Conservation (phyloP, 2,888 invertebrate genomes). For the Caenorhabditis afra region DNA sequence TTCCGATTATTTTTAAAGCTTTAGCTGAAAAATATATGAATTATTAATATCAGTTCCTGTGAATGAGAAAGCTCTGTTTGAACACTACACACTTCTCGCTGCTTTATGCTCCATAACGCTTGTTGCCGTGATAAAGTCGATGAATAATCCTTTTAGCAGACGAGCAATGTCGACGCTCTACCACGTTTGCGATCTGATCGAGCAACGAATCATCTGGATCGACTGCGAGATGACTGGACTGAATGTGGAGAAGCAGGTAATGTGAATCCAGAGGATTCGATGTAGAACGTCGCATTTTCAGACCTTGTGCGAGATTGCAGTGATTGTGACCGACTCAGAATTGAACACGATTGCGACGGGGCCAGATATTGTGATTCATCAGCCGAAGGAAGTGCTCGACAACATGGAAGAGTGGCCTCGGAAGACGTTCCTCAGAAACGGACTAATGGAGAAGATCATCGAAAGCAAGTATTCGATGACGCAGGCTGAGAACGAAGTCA, state of each 20-base stretch:
- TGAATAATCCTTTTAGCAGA: conserved; percentile 39
- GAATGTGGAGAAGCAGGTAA: conserved; percentile 80
- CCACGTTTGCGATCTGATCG: conserved; percentile 36
- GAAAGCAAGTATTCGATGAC: conserved; percentile 57
- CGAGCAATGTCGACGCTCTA: conserved; percentile 46
- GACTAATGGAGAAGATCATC: conserved; percentile 86
- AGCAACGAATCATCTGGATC: conserved; percentile 73
- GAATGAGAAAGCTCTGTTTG: no score
- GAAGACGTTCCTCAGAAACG: conserved; percentile 89
- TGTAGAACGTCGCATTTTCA: conserved; percentile 81
- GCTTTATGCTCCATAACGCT: conserved; percentile 12
- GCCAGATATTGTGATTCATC: conserved; percentile 88
- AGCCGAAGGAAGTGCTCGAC: conserved; percentile 86
- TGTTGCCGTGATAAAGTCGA: conserved; percentile 12
- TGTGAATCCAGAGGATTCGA: no score
- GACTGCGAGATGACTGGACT: conserved; percentile 89
- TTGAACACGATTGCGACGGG: conserved; percentile 71
- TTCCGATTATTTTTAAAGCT: no score
- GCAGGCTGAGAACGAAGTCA: conserved; percentile 61
- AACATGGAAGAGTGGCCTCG: conserved; percentile 91
- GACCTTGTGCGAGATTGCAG: conserved; percentile 91
- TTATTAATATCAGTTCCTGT: no score
- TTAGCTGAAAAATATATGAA: no score
- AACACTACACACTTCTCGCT: no score
- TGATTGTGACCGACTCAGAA: conserved; percentile 88